These are phyloP conservation scores for Polietes domitor DNA, from an alignment of 2,888 invertebrate genomes.

Conservation along the genomic window DNA sequence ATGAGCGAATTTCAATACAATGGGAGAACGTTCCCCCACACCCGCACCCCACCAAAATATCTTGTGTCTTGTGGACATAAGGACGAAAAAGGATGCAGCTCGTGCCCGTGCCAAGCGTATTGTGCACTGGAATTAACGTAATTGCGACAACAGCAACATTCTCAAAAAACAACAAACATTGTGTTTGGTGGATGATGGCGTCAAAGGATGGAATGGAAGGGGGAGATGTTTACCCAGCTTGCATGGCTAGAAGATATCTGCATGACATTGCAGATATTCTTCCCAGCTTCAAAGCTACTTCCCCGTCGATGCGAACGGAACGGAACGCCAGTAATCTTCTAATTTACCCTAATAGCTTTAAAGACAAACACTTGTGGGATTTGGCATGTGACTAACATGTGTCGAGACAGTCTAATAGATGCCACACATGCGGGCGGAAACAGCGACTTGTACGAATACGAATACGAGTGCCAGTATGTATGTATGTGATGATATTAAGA, in stretches of 20 bases:
- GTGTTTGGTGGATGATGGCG: not conserved
- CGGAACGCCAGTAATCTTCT: conserved; percentile 60
- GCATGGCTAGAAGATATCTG: not conserved
- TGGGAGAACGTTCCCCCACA: too few species aligned
- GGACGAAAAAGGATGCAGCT: conserved; percentile 32
- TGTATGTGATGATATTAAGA: conserved; percentile 8
- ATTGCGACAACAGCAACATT: conserved; percentile 57
- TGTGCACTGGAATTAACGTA: conserved; percentile 53
- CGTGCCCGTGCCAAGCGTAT: conserved; percentile 14
- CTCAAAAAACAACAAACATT: conserved; percentile 19
- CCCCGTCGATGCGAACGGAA: not conserved
- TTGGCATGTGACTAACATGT: conserved; percentile 62
- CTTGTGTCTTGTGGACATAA: conserved; percentile 21
- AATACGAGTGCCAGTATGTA: not conserved
- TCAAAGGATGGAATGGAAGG: not conserved
- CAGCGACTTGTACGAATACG: not conserved
- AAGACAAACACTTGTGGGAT: conserved; percentile 65
- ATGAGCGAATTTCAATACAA: conserved; percentile 53
- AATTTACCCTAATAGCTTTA: conserved; percentile 63
- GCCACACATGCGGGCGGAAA: conserved; percentile 21
- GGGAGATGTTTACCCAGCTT: too few species aligned
- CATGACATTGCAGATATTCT: not conserved
- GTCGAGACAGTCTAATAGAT: conserved; percentile 43
- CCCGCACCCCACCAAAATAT: too few species aligned
- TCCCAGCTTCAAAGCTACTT: conserved; percentile 12